phyloP scores from a whole-genome alignment of 2,888 invertebrate species.

The Creontiades dilutus region DNA sequence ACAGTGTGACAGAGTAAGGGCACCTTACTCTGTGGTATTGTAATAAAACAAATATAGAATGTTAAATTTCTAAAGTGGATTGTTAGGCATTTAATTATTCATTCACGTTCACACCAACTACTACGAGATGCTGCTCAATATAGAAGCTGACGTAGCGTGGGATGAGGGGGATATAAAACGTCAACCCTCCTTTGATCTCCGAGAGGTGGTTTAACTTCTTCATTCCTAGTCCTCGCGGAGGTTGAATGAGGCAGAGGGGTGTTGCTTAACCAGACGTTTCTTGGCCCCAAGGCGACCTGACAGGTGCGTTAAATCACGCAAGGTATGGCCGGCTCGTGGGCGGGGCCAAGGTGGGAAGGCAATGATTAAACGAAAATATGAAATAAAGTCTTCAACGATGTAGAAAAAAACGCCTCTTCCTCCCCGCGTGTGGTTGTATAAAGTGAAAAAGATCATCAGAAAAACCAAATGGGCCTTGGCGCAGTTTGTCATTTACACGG shows the following conservation, averaged over 20 bases:
- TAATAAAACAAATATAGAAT: too few species aligned
- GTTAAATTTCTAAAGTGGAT: too few species aligned
- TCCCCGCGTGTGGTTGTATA: background rate
- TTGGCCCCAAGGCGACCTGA: constrained; percentile 34
- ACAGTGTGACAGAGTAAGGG: too few species aligned
- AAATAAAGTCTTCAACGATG: background rate
- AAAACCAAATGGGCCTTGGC: background rate
- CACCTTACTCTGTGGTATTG: too few species aligned
- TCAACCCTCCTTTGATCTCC: constrained; percentile 51
- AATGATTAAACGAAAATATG: constrained; percentile 19
- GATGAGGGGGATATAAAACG: constrained; percentile 37
- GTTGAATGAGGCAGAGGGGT: background rate
- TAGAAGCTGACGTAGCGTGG: constrained; percentile 32
- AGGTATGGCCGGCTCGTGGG: background rate
- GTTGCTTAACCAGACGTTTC: background rate
- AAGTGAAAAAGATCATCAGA: background rate
- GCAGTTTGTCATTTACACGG: background rate
- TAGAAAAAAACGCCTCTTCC: background rate
- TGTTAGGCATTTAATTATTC: too few species aligned
- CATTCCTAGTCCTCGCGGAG: background rate
- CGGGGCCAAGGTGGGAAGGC: background rate
- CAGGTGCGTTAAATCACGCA: background rate
- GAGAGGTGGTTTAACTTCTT: background rate
- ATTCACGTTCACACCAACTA: too few species aligned
- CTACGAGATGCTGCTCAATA: constrained; percentile 21